phyloP scores from a whole-genome alignment of 2,797 vertebrate genomes.

The Scleropages formosus region DNA sequence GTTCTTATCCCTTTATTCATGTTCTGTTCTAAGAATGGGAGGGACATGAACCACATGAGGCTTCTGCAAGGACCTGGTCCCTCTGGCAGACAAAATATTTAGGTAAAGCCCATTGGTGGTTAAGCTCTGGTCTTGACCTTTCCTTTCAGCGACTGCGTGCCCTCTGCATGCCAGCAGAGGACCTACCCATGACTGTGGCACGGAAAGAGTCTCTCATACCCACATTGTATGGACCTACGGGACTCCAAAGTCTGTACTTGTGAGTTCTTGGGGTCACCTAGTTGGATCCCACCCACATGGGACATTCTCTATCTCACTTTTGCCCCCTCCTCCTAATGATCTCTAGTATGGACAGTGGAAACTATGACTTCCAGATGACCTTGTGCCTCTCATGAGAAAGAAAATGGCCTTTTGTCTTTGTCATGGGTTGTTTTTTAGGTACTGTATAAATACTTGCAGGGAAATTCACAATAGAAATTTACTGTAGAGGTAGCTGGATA shows the following conservation, averaged over 20 bases:
- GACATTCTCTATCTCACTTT: background rate
- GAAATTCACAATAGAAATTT: background rate
- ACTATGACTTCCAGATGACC: background rate
- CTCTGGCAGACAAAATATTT: background rate
- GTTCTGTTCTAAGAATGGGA: background rate
- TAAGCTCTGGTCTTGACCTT: background rate
- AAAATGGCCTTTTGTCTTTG: too few species aligned
- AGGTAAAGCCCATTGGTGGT: background rate
- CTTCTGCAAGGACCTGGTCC: background rate
- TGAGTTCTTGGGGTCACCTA: background rate
- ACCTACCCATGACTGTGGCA: conserved; percentile 50
- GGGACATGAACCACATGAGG: background rate
- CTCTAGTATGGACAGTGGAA: background rate
- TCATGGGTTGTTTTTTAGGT: too few species aligned
- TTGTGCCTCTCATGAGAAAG: background rate
- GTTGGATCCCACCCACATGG: too few species aligned
- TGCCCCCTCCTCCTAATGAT: background rate
- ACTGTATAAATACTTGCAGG: too few species aligned
- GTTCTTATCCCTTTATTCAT: background rate
- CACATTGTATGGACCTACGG: conserved; percentile 37
- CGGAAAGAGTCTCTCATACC: conserved; percentile 46
- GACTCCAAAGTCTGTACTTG: background rate
- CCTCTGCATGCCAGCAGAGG: conserved; percentile 64
- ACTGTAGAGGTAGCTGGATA: background rate
- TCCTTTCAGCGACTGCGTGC: conserved; percentile 58